Percentiles rank a stretch among this genome's conserved stretches.
phyloP scores from a whole-genome alignment of 2,888 invertebrate species.

The Pteria penguin region DNA sequence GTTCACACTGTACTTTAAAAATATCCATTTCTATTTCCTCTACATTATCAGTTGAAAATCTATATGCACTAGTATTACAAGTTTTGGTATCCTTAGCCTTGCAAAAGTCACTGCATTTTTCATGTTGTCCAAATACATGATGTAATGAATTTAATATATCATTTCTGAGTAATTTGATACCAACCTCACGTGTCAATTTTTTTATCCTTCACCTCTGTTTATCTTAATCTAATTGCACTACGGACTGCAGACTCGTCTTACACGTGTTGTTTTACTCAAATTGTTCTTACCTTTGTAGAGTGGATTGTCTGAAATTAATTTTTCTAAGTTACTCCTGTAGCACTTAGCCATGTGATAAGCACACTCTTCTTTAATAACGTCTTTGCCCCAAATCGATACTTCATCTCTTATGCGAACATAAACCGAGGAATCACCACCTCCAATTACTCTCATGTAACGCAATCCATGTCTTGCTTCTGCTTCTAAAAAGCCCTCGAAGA shows the following conservation, averaged over 20 bases:
- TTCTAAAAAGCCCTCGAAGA: conserved; percentile 43
- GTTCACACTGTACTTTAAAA: not conserved
- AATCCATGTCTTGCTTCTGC: conserved; percentile 48
- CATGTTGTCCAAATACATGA: conserved; percentile 29
- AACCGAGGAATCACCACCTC: conserved; percentile 15
- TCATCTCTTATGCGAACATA: not conserved
- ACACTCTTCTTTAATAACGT: conserved; percentile 7
- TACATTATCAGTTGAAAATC: not conserved
- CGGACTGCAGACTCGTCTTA: conserved; percentile 2
- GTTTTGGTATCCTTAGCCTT: not conserved
- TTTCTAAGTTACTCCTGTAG: not conserved
- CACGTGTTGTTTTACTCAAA: not conserved
- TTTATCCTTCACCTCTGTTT: conserved; percentile 12
- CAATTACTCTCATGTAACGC: conserved; percentile 44
- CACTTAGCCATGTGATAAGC: conserved; percentile 4
- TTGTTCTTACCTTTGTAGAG: conserved; percentile 7
- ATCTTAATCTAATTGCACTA: conserved; percentile 20
- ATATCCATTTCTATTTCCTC: conserved; percentile 2
- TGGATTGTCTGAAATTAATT: not conserved
- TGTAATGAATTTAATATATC: conserved; percentile 44
- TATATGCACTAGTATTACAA: not conserved
- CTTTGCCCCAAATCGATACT: conserved; percentile 4
- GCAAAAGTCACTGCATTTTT: conserved; percentile 12
- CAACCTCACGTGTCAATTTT: not conserved
- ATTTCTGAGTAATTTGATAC: conserved; percentile 1